phyloP scores from a whole-genome alignment of 2,797 vertebrate species.

The Menidia menidia region DNA sequence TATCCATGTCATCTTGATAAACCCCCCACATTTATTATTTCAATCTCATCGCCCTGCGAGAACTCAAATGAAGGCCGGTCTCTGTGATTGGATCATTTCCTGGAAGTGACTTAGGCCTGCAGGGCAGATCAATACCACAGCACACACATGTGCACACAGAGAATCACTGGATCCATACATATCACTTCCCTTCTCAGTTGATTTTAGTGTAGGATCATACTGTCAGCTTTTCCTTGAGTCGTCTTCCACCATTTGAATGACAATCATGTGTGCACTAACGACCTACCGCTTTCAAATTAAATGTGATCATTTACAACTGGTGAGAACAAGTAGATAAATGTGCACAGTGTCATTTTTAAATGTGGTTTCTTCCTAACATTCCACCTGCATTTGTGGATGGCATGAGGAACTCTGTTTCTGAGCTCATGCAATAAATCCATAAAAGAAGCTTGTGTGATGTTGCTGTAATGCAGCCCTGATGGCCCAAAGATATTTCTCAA shows the following conservation, averaged over 20 bases:
- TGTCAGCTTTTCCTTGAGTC: slow-evolving; percentile 31
- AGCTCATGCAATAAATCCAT: too few species aligned
- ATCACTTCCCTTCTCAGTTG: slow-evolving; percentile 66
- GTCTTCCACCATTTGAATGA: slow-evolving; percentile 3
- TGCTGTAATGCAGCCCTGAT: too few species aligned
- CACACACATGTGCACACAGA: slow-evolving; percentile 26
- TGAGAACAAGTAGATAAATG: too few species aligned
- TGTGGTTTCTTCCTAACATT: too few species aligned
- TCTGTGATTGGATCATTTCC: slow-evolving; percentile 71
- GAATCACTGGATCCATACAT: slow-evolving; percentile 57
- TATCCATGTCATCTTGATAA: slow-evolving; percentile 31
- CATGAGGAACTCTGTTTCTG: too few species aligned
- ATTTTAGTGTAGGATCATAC: slow-evolving; percentile 41
- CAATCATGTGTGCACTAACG: slow-evolving; percentile 8
- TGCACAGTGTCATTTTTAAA: too few species aligned
- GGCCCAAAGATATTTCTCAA: too few species aligned
- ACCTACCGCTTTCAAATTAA: background rate
- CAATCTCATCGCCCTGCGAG: slow-evolving; percentile 36
- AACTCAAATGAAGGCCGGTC: slow-evolving; percentile 33
- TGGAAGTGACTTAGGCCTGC: slow-evolving; percentile 60
- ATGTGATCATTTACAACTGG: background rate
- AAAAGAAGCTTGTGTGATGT: too few species aligned
- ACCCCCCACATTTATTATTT: slow-evolving; percentile 49
- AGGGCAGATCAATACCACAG: slow-evolving; percentile 56
- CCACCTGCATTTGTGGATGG: too few species aligned